phyloP scores from a whole-genome alignment of 2,797 vertebrate species.

The Sternotherus odoratus region DNA sequence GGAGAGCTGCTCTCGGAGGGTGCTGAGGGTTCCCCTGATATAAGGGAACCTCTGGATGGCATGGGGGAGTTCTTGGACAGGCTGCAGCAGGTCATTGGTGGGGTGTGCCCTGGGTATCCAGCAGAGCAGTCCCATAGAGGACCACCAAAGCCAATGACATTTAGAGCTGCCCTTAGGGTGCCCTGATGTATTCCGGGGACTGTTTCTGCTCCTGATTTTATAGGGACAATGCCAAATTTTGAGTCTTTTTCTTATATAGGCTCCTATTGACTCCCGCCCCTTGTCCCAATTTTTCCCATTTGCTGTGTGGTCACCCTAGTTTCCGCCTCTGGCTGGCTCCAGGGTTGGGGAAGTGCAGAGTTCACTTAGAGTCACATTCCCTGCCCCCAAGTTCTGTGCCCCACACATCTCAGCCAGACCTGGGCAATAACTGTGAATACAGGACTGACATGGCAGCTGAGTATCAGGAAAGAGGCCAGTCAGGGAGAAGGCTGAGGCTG shows the following conservation, averaged over 20 bases:
- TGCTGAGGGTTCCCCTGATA: too few species aligned
- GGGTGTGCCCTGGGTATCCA: background rate
- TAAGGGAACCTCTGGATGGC: background rate
- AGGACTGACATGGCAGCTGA: background rate
- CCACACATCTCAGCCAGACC: background rate
- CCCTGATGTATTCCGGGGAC: too few species aligned
- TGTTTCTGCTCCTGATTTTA: background rate
- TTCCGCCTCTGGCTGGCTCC: background rate
- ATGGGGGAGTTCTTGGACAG: background rate
- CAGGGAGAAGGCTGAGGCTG: background rate
- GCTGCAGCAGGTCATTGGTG: background rate
- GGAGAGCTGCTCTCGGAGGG: too few species aligned
- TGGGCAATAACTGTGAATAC: background rate
- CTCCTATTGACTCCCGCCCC: too few species aligned
- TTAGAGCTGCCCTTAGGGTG: background rate
- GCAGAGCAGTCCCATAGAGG: background rate
- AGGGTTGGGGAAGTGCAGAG: background rate
- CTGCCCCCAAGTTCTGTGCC: background rate
- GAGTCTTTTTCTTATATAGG: too few species aligned
- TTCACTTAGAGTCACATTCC: background rate
- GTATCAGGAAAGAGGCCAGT: background rate
- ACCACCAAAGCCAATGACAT: background rate
- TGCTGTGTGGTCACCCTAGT: background rate
- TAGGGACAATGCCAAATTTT: too few species aligned
- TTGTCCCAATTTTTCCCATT: too few species aligned